Percentiles rank a stretch among this genome's conserved stretches.
Evolutionary conservation across 2,888 invertebrate species (phyloP).

Genomic region (Epinotia ramella): DNA sequence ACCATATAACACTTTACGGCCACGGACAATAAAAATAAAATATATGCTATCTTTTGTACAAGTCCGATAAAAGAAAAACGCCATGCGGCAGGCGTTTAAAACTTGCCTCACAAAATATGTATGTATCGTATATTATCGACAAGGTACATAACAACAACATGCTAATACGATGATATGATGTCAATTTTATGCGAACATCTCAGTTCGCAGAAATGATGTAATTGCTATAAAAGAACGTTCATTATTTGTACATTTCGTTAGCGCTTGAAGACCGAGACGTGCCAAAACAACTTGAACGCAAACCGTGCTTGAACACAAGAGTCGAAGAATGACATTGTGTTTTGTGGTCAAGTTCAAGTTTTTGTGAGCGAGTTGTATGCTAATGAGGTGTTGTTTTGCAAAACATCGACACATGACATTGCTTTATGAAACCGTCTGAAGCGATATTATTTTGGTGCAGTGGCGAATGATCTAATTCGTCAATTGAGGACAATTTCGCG

Average conservation of each 20-base stretch:
- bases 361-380: slow-evolving; percentile 44
- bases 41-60: slow-evolving; percentile 2
- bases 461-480: slow-evolving; percentile 66
- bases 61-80: slow-evolving; percentile 2
- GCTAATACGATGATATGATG: slow-evolving; percentile 43
- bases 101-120: slow-evolving; percentile 15
- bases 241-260: slow-evolving; percentile 76
- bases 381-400: slow-evolving; percentile 42
- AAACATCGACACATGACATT: slow-evolving; percentile 17
- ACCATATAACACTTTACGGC: slow-evolving; percentile 3
- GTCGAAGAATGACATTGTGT: slow-evolving; percentile 62
- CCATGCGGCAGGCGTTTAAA: not conserved
- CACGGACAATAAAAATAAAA: slow-evolving; percentile 14
- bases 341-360: slow-evolving; percentile 81
- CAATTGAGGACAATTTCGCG: slow-evolving; percentile 81
- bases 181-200: slow-evolving; percentile 49
- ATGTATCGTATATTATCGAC: slow-evolving; percentile 28
- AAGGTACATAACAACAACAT: slow-evolving; percentile 42
- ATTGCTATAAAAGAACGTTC: slow-evolving; percentile 63
- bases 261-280: slow-evolving; percentile 59
- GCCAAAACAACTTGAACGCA: slow-evolving; percentile 53
- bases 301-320: slow-evolving; percentile 55
- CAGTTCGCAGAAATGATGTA: slow-evolving; percentile 69
- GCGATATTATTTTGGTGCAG: slow-evolving; percentile 11
- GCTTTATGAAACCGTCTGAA: not conserved